These are phyloP conservation scores for Pterophyllum scalare DNA, from an alignment of 2,113 vertebrate species.

Conservation along the genomic window DNA sequence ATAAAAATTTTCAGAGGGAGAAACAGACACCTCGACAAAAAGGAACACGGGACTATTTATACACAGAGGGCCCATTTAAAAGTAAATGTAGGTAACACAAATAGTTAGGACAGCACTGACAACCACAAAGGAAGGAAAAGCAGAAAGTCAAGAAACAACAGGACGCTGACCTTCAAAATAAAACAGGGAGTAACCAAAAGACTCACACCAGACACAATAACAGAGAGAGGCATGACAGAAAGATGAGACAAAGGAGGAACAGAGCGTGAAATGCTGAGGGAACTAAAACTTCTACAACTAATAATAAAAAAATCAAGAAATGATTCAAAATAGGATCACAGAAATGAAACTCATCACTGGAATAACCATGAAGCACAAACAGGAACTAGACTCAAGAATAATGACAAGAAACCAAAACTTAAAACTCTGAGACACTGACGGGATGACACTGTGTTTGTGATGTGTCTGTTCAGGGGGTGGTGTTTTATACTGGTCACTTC, in stretches of 20 bases:
- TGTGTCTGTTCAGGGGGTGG: too few species aligned
- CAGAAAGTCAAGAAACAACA: neutral
- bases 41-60: neutral
- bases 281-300: neutral
- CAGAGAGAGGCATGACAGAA: neutral
- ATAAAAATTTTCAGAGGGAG: neutral
- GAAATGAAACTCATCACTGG: neutral
- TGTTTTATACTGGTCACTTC: neutral
- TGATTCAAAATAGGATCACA: neutral
- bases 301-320: neutral
- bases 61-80: neutral
- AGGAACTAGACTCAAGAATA: fast-evolving
- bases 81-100: neutral
- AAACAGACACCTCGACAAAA: too few species aligned
- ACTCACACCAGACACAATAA: neutral
- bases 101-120: neutral
- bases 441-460: neutral
- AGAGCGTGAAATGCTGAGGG: neutral
- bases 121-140: neutral
- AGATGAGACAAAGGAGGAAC: neutral
- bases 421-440: neutral
- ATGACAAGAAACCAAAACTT: neutral
- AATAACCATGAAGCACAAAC: neutral
- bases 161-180: neutral
- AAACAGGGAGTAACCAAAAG: neutral